These are phyloP conservation scores for Drosophila ohnishii DNA, from an alignment of 1,140 invertebrate genomes.

Conservation along the genomic window DNA sequence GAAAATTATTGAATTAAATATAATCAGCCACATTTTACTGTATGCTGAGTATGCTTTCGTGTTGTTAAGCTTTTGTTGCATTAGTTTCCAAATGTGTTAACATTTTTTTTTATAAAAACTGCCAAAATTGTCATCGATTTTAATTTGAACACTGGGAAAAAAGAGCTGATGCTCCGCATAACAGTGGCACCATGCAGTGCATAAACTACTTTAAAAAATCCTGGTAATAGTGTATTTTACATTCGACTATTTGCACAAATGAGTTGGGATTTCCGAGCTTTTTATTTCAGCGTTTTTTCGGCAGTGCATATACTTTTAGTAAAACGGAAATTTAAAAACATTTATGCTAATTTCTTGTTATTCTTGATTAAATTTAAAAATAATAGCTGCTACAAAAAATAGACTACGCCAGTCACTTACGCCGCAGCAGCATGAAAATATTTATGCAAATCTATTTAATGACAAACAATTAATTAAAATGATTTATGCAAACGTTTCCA, in stretches of 20 bases:
- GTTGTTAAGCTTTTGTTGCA: neutral
- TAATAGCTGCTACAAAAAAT: constrained; percentile 32
- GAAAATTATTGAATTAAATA: constrained; percentile 68
- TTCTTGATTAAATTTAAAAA: constrained; percentile 72
- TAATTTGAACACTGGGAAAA: neutral
- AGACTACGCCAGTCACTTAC: constrained; percentile 30
- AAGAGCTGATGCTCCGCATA: neutral
- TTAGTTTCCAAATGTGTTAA: neutral
- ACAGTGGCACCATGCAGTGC: neutral
- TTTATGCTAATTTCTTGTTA: constrained; percentile 72
- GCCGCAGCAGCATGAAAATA: constrained; percentile 53
- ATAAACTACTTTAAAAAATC: neutral
- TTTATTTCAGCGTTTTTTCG: neutral
- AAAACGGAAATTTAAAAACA: constrained; percentile 56
- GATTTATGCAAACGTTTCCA: constrained; percentile 66
- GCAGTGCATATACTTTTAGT: constrained; percentile 19
- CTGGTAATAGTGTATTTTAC: neutral
- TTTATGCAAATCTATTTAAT: constrained; percentile 80
- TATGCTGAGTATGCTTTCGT: constrained; percentile 14
- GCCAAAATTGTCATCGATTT: neutral
- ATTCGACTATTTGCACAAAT: neutral
- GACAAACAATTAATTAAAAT: constrained; percentile 81
- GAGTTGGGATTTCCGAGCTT: neutral
- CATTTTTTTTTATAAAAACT: too few relatives aligned
- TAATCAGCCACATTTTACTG: constrained; percentile 12